Base-by-base conservation (phyloP, 2,888 invertebrate species). In the Napeogenes inachia region DNA sequence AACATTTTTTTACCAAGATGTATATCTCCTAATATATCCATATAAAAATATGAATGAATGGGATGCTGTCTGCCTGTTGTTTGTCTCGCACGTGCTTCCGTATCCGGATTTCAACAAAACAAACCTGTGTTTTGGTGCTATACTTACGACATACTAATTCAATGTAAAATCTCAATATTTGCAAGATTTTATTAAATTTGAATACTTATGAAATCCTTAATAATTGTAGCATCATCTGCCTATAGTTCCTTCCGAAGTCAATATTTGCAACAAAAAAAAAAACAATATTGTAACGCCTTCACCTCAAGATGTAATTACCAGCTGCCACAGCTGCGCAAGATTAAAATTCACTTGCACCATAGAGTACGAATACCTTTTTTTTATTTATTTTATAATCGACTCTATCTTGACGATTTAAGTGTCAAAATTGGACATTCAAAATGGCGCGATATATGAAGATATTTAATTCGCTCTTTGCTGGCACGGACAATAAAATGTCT, bases 291-390 rank as follows among this genome's bases (percentile, higher is more conserved):
- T 63, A 62, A 69, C 68, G 69, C 73, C 71, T 70, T 71, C 66
- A 69, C 68, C 71, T 70, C 62, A 68, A 70, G 68, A 68, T 68
- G 64, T 45, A 69, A 72, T 57, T 56, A 60, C 66, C 69, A 71
- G 68, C 69, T 75, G 75, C 71, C 68, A 69, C 78, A 77, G 76
- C 75, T 79, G 78, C 73, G 59, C 69, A 35, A 35, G 69, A 71
- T 71, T 73, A 65, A 57, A 71, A 62, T 65, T 57, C 65, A 63
- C 65, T 67, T 67, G 45, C 38, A 21, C 10, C 42, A 42, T 30
- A 13, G 56, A 56, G 42, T 21, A 21, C 30, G 32, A 56, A 45
- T 60, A 54, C 53, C 10, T 13, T 56, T 58, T 63, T 63, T 59
- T 61, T 57, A 13, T 0, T 13, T 47, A 46, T 46, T 13, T 13